A percentile compares a stretch with the other conserved stretches of the same genome.
phyloP scores from a whole-genome alignment of 2,888 invertebrate species.

The Dryadula phaetusa region DNA sequence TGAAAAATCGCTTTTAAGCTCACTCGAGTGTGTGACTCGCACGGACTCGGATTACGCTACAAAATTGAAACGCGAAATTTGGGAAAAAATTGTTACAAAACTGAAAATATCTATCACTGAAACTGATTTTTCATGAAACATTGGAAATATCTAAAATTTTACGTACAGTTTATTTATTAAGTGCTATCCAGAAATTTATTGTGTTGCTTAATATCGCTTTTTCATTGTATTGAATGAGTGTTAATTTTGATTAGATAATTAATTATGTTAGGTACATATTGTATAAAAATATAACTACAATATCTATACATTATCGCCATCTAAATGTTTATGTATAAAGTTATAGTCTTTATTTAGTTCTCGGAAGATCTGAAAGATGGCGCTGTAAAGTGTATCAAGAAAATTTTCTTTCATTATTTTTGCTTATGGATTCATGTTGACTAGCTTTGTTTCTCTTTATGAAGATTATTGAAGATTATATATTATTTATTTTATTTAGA shows the following conservation, averaged over 20 bases:
- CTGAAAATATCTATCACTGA: background rate
- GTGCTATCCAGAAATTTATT: background rate
- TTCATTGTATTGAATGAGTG: background rate
- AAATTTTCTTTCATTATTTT: background rate
- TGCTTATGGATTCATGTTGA: background rate
- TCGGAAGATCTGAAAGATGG: slow-evolving; percentile 27
- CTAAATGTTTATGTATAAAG: slow-evolving; percentile 36
- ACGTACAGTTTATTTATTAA: background rate
- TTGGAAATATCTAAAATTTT: background rate
- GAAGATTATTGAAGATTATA: background rate
- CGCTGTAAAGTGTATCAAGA: slow-evolving; percentile 18
- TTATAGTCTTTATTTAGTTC: slow-evolving; percentile 28
- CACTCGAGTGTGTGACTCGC: slow-evolving; percentile 41
- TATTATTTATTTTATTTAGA: background rate
- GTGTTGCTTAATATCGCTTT: background rate
- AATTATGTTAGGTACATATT: background rate
- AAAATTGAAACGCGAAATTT: slow-evolving; percentile 33
- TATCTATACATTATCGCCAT: slow-evolving; percentile 44
- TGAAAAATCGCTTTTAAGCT: slow-evolving; percentile 48
- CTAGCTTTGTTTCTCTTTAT: background rate
- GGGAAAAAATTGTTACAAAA: slow-evolving; percentile 24
- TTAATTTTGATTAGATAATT: background rate
- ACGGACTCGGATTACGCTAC: slow-evolving; percentile 36
- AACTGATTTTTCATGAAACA: slow-evolving; percentile 8
- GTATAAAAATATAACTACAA: slow-evolving; percentile 13